Conservation (phyloP, 2,888 invertebrate species). For the Epirrita christyi region DNA sequence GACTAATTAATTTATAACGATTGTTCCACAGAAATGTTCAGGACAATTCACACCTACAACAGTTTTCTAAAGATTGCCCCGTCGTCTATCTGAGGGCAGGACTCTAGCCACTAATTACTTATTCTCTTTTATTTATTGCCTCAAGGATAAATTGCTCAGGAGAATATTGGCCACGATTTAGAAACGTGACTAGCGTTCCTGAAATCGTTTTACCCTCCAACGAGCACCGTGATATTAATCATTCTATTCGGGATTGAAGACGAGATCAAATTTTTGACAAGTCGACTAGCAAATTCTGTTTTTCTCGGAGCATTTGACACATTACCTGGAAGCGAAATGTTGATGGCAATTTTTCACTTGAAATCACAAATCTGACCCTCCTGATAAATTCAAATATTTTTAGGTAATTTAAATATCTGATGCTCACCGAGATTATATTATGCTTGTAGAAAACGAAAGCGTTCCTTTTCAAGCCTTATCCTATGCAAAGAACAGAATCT, state of each 20-base stretch:
- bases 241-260: conserved; percentile 1
- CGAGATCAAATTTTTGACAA: conserved; percentile 5
- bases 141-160: conserved; percentile 20
- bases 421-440: not conserved
- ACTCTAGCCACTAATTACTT: conserved; percentile 9
- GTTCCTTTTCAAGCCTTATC: not conserved
- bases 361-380: not conserved
- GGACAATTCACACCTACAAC: not conserved
- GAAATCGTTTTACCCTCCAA: conserved; percentile 8
- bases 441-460: not conserved
- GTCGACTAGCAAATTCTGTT: conserved; percentile 14
- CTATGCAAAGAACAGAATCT: too few species aligned
- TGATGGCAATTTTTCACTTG: not conserved
- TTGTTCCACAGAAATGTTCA: not conserved
- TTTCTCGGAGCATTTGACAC: conserved; percentile 1
- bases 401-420: not conserved
- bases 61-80: not conserved
- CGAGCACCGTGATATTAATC: conserved; percentile 15
- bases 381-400: not conserved
- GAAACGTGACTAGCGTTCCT: conserved; percentile 12
- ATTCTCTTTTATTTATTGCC: conserved; percentile 24
- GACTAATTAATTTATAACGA: conserved; percentile 2
- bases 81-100: not conserved
- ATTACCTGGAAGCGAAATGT: conserved; percentile 1
- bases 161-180: conserved; percentile 19